phyloP scores from a whole-genome alignment of 1,140 invertebrate genomes.

The Prorops nasuta region DNA sequence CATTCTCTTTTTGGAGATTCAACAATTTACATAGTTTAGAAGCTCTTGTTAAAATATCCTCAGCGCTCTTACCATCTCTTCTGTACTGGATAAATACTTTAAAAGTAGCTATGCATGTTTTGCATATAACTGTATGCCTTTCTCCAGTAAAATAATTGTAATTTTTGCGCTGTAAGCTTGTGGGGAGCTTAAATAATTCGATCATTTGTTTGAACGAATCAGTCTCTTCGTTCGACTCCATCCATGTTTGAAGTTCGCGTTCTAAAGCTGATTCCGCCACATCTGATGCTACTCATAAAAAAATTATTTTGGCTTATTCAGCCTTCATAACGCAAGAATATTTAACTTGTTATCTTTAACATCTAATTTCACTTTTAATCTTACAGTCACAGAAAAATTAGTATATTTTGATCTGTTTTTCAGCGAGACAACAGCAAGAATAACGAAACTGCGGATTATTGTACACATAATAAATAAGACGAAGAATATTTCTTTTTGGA shows the following conservation, averaged over 20 bases:
- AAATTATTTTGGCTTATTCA: too few species aligned
- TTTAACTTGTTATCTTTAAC: too few species aligned
- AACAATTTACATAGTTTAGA: constrained; percentile 57
- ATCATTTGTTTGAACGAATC: constrained; percentile 26
- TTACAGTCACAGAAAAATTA: too few species aligned
- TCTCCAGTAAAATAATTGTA: constrained; percentile 18
- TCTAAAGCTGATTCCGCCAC: constrained; percentile 7
- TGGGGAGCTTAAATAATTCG: constrained; percentile 25
- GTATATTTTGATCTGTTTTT: too few species aligned
- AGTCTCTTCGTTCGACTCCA: constrained; percentile 16
- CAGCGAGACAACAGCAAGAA: too few species aligned
- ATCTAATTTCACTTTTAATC: too few species aligned
- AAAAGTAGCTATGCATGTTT: constrained; percentile 56
- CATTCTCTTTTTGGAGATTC: constrained; percentile 56
- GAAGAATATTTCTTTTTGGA: too few species aligned
- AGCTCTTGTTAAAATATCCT: constrained; percentile 41
- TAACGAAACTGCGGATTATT: too few species aligned
- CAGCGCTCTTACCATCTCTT: constrained; percentile 38
- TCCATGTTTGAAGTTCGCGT: constrained; percentile 34
- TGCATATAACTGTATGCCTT: constrained; percentile 45
- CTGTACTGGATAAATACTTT: constrained; percentile 48
- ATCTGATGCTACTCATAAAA: constrained; percentile 12
- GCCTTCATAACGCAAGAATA: too few species aligned
- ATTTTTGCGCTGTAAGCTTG: constrained; percentile 16
- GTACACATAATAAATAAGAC: too few species aligned